Percentiles rank a stretch among this genome's conserved stretches.
Conservation (phyloP, 2,888 invertebrate genomes). For the Xestoiulus laeticollis region DNA sequence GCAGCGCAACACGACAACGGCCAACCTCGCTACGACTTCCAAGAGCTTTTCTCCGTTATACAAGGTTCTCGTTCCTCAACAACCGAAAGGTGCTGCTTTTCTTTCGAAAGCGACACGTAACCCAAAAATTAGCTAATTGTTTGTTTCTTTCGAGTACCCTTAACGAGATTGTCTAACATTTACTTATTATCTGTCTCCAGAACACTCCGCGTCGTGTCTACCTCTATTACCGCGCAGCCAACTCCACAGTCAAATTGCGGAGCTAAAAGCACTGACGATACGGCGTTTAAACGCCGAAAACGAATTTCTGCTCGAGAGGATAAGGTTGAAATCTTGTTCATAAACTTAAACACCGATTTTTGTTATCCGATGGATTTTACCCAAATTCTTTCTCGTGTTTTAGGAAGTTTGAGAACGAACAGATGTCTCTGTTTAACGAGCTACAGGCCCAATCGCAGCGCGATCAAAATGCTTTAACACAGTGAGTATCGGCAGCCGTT, state of each 20-base stretch:
- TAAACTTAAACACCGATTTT: no score
- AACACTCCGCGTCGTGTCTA: not conserved
- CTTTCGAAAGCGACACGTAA: not conserved
- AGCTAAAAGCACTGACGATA: not conserved
- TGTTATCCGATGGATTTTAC: not conserved
- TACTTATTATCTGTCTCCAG: not conserved
- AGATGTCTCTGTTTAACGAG: not conserved
- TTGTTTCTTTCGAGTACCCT: no score
- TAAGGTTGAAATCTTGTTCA: not conserved
- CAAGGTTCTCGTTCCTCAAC: not conserved
- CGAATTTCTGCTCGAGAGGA: conserved; percentile 38
- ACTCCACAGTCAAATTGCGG: conserved; percentile 6
- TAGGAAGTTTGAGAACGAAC: conserved; percentile 49
- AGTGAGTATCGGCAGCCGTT: no score
- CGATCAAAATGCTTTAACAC: conserved; percentile 31
- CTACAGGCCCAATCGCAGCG: conserved; percentile 18
- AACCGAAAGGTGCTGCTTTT: not conserved
- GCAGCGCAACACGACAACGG: not conserved
- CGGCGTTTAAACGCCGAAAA: conserved; percentile 44
- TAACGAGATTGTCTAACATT: no score
- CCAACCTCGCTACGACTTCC: not conserved
- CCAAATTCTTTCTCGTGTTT: not conserved
- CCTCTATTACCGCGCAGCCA: conserved; percentile 7
- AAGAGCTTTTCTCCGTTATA: conserved; percentile 39
- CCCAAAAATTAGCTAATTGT: no score